These are phyloP conservation scores for Vespertilio murinus DNA, from an alignment of 2,797 vertebrate species.

Conservation along the genomic window DNA sequence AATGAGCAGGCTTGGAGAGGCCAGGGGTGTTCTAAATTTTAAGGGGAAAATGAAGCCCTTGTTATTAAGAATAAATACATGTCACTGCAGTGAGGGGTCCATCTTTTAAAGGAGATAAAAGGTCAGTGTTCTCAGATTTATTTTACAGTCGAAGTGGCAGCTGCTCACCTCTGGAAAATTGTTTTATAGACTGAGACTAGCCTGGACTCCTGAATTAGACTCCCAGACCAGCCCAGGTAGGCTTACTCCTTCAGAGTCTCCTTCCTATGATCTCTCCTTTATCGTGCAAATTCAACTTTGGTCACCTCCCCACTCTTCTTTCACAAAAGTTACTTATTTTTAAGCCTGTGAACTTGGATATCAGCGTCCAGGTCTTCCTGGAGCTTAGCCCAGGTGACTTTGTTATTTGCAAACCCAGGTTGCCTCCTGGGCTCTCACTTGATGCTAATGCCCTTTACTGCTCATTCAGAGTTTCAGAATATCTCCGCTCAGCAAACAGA, in stretches of 20 bases:
- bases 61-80: conserved; percentile 17
- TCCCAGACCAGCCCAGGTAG: not conserved
- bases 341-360: conserved; percentile 63
- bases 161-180: conserved; percentile 34
- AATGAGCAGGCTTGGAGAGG: not conserved
- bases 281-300: conserved; percentile 62
- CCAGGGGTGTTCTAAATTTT: not conserved
- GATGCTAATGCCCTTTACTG: conserved; percentile 75
- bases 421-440: conserved; percentile 57
- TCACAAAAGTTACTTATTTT: conserved; percentile 67
- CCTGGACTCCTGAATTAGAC: conserved; percentile 28
- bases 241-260: conserved; percentile 20
- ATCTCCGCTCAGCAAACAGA: conserved; percentile 70
- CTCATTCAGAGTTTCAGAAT: conserved; percentile 74
- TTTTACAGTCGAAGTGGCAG: not conserved
- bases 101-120: conserved; percentile 52
- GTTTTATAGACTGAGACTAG: conserved; percentile 10
- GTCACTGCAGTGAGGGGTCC: not conserved
- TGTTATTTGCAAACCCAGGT: conserved; percentile 74
- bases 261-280: conserved; percentile 66
- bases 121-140: conserved; percentile 2
- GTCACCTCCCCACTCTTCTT: conserved; percentile 49
- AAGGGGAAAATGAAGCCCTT: not conserved
- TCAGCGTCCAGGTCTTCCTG: conserved; percentile 69
- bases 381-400: conserved; percentile 43